phyloP scores from a whole-genome alignment of 2,797 vertebrate species.

The Gouania willdenowi region DNA sequence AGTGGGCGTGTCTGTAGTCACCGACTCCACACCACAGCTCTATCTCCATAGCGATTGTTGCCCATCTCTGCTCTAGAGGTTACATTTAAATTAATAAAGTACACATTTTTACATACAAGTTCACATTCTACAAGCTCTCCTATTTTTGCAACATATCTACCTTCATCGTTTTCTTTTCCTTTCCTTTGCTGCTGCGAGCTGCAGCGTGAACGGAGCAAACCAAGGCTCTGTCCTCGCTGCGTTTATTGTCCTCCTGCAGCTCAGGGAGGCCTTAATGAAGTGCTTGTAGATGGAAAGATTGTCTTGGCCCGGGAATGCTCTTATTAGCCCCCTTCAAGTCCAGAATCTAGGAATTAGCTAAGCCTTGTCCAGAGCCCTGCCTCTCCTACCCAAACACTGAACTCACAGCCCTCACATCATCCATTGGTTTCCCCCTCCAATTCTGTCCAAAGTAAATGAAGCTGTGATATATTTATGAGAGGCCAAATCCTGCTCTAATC shows the following conservation, averaged over 20 bases:
- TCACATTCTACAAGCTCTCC: too few relatives aligned
- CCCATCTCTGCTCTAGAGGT: too few relatives aligned
- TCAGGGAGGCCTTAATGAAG: constrained; percentile 61
- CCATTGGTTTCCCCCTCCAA: constrained; percentile 27
- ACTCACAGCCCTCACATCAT: constrained; percentile 12
- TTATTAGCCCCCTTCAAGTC: constrained; percentile 23
- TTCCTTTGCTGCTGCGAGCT: too few relatives aligned
- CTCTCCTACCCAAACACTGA: constrained; percentile 27
- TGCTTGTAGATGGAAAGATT: constrained; percentile 70
- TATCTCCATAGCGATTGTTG: too few relatives aligned
- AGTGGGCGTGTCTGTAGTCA: too few relatives aligned
- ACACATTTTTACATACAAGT: too few relatives aligned
- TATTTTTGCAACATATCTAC: too few relatives aligned
- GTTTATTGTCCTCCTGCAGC: constrained; percentile 59
- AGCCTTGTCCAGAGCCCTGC: constrained; percentile 28
- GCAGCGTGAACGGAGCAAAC: constrained; percentile 63
- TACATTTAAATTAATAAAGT: too few relatives aligned
- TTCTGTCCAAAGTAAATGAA: constrained; percentile 65
- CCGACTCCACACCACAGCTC: too few relatives aligned
- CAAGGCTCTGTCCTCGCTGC: constrained; percentile 51
- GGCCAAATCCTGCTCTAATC: constrained; percentile 72
- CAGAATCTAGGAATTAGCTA: constrained; percentile 51
- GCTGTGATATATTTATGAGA: constrained; percentile 73
- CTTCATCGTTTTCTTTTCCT: too few relatives aligned
- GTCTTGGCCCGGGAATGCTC: constrained; percentile 32